Evolutionary conservation across 2,888 invertebrate genomes (phyloP).

Genomic region (Ctena decussata): DNA sequence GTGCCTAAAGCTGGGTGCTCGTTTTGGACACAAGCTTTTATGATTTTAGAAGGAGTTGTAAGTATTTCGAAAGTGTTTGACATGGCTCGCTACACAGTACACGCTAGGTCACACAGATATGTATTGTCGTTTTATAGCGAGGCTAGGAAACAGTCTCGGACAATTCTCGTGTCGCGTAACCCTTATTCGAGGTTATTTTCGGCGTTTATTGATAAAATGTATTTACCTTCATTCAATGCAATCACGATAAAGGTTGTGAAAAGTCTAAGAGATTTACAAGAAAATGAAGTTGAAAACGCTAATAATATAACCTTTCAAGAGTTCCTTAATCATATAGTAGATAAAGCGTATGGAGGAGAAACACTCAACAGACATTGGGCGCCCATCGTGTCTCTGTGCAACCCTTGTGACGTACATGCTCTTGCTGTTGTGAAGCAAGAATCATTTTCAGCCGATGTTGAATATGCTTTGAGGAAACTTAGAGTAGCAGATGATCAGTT

Average conservation of each 20-base stretch:
- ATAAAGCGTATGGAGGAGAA: background rate
- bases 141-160: background rate
- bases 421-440: slow-evolving; percentile 30
- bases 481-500: background rate
- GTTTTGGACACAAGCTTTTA: slow-evolving; percentile 40
- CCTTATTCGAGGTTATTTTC: slow-evolving; percentile 47
- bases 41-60: background rate
- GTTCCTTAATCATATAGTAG: slow-evolving; percentile 23
- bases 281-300: background rate
- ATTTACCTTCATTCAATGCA: background rate
- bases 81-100: background rate
- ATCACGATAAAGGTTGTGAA: background rate
- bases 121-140: background rate
- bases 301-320: slow-evolving; percentile 25
- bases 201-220: slow-evolving; percentile 42
- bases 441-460: slow-evolving; percentile 35
- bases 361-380: slow-evolving; percentile 38
- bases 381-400: slow-evolving; percentile 26
- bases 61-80: background rate
- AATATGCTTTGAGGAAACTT: background rate
- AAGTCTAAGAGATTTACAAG: background rate
- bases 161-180: slow-evolving; percentile 45
- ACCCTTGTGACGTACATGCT: slow-evolving; percentile 29
- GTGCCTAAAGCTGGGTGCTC: slow-evolving; percentile 44
- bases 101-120: background rate